A percentile compares a stretch with the other conserved stretches of the same genome.
Conservation (phyloP, 2,113 vertebrate species). For the Capricornis sumatraensis region DNA sequence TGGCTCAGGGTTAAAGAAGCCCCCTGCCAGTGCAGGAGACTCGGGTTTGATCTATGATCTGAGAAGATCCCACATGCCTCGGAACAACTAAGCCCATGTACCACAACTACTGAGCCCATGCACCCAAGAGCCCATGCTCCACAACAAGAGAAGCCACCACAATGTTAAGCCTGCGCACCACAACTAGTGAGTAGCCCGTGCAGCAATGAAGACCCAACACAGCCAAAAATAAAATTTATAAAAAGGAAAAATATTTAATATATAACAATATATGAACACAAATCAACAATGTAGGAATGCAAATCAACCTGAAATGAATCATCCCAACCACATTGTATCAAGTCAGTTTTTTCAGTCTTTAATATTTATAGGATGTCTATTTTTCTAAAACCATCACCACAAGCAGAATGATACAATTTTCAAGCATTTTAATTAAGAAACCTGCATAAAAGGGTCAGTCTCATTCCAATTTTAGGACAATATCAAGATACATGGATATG, state of each 20-base stretch:
- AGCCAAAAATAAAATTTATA: not conserved
- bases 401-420: not conserved
- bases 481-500: not conserved
- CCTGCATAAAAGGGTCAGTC: not conserved
- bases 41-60: not conserved
- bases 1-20: not conserved
- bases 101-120: not conserved
- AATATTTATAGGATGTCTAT: not conserved
- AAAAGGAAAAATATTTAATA: not conserved
- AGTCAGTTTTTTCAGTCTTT: not conserved
- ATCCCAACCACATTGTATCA: not conserved
- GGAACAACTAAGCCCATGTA: not conserved
- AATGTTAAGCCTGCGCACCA: not conserved
- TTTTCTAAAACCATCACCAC: not conserved
- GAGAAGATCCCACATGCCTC: not conserved
- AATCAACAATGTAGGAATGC: not conserved
- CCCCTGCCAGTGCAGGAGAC: not conserved
- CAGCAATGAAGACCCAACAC: not conserved
- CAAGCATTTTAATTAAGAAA: conserved; percentile 26
- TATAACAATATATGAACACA: not conserved
- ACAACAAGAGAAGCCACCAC: not conserved
- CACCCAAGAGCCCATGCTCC: not conserved
- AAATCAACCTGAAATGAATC: not conserved
- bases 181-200: not conserved
- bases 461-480: not conserved